phyloP scores from a whole-genome alignment of 2,888 invertebrate species.

The Dendrolimus pini region DNA sequence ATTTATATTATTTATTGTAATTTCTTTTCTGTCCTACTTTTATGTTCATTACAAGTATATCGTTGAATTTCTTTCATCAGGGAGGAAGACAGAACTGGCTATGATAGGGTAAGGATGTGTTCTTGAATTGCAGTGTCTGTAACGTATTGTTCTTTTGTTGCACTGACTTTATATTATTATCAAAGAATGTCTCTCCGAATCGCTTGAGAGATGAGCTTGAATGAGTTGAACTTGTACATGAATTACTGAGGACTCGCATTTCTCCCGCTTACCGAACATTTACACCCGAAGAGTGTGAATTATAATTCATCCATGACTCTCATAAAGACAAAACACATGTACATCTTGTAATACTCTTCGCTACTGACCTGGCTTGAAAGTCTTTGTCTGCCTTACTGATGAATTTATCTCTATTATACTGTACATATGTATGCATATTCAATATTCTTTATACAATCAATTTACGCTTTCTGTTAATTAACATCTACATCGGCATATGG shows the following conservation, averaged over 20 bases:
- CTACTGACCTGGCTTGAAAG: constrained; percentile 49
- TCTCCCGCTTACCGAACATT: constrained; percentile 46
- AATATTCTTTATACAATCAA: constrained; percentile 16
- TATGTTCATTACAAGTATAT: constrained; percentile 39
- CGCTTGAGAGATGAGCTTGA: constrained; percentile 38
- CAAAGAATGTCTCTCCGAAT: constrained; percentile 21
- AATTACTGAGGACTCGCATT: constrained; percentile 34
- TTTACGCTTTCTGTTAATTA: constrained; percentile 60
- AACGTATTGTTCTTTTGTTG: constrained; percentile 42
- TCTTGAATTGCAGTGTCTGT: constrained; percentile 63
- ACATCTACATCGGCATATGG: constrained; percentile 45
- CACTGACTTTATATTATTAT: constrained; percentile 28
- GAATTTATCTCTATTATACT: constrained; percentile 43
- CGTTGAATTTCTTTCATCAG: constrained; percentile 70
- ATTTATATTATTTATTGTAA: constrained; percentile 19
- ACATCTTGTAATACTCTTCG: constrained; percentile 27
- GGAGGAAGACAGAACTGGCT: constrained; percentile 76
- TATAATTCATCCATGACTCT: constrained; percentile 13
- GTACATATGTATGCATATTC: constrained; percentile 40
- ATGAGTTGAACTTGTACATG: constrained; percentile 18
- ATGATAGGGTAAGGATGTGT: constrained; percentile 75
- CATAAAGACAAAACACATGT: constrained; percentile 12
- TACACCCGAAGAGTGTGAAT: constrained; percentile 28
- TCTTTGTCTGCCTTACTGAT: constrained; percentile 73
- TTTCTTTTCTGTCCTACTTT: constrained; percentile 24